Percentiles rank a stretch among this genome's conserved stretches.
phyloP scores from a whole-genome alignment of 92 coral and sea anemone genomes.

The Actinostola sp. region DNA sequence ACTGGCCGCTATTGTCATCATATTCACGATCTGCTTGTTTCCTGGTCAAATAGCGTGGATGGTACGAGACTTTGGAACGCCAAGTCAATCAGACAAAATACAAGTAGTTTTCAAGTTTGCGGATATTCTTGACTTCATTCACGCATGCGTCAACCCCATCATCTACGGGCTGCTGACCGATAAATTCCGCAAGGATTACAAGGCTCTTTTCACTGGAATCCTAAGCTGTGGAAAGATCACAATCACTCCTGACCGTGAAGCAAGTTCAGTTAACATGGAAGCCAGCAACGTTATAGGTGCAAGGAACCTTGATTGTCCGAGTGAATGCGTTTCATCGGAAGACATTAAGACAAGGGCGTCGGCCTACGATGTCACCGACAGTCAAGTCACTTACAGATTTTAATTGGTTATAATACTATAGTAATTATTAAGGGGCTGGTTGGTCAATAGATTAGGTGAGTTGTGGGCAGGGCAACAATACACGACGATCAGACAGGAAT shows the following conservation, averaged over 20 bases:
- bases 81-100: conserved; percentile 12
- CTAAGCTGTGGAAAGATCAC: conserved; percentile 28
- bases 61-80: conserved; percentile 65
- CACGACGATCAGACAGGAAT: no score
- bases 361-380: neutral
- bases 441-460: no score
- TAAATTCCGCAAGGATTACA: conserved; percentile 73
- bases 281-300: neutral
- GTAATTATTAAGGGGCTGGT: no score
- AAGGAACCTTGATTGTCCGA: neutral
- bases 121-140: conserved; percentile 62
- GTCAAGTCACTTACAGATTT: neutral
- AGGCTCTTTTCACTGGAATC: neutral
- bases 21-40: conserved; percentile 69
- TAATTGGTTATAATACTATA: no score
- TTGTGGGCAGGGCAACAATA: no score
- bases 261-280: conserved; percentile 1
- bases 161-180: conserved; percentile 75
- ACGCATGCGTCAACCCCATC: conserved; percentile 80
- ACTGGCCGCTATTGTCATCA: conserved; percentile 64
- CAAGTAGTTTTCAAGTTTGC: conserved; percentile 44
- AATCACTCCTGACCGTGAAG: conserved; percentile 16
- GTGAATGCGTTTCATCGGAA: neutral
- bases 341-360: neutral
- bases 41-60: conserved; percentile 88